phyloP scores from a whole-genome alignment of 2,797 vertebrate species.

The Apodemus agrarius region DNA sequence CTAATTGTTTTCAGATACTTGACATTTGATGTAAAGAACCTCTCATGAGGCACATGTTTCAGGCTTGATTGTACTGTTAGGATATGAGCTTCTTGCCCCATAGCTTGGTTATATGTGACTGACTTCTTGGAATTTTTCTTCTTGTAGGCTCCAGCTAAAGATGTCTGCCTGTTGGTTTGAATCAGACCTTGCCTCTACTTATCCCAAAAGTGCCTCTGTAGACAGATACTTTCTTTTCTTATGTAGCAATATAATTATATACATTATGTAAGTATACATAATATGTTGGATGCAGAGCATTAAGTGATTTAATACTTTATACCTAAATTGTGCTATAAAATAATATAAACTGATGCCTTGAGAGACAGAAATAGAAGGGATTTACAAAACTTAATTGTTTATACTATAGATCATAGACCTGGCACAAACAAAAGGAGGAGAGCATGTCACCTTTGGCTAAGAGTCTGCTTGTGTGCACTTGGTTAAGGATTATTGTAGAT shows the following conservation, averaged over 20 bases:
- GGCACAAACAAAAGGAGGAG: neutral
- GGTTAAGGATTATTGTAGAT: neutral
- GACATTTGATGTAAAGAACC: neutral
- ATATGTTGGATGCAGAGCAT: neutral
- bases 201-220: neutral
- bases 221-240: neutral
- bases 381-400: neutral
- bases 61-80: neutral
- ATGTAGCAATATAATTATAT: neutral
- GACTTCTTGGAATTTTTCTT: neutral
- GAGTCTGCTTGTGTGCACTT: neutral
- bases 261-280: neutral
- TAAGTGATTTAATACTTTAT: neutral
- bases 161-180: neutral
- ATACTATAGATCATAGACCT: neutral
- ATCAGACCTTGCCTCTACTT: neutral
- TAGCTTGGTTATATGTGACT: neutral
- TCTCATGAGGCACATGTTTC: neutral
- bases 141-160: no score
- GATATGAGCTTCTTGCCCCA: neutral
- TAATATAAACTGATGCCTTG: neutral
- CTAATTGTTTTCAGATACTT: neutral
- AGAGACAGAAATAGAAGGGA: neutral
- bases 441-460: neutral
- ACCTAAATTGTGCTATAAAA: neutral